phyloP scores from a whole-genome alignment of 2,113 vertebrate genomes.

The Gambusia holbrooki region DNA sequence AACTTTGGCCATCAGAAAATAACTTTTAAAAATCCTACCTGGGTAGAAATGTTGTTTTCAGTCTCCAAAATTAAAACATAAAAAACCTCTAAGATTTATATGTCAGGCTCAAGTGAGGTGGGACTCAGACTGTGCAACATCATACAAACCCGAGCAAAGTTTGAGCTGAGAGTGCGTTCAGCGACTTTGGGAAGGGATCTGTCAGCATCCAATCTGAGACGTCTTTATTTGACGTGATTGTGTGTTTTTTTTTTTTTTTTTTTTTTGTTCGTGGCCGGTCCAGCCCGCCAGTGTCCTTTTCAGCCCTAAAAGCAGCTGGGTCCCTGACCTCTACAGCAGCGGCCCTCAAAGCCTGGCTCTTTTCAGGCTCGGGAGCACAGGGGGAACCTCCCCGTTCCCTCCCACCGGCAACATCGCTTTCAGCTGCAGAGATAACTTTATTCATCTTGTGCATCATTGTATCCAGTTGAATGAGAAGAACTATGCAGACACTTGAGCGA shows the following conservation, averaged over 20 bases:
- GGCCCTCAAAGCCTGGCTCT: conserved; percentile 88
- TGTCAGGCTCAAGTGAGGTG: conserved; percentile 54
- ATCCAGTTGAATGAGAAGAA: conserved; percentile 95
- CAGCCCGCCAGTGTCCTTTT: conserved; percentile 92
- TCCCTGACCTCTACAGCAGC: conserved; percentile 93
- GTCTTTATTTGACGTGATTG: conserved; percentile 82
- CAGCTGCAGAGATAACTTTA: conserved; percentile 97
- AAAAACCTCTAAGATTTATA: conserved; percentile 25
- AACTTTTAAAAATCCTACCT: conserved; percentile 78
- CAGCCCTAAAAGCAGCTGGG: conserved; percentile 93
- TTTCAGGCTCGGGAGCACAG: conserved; percentile 83
- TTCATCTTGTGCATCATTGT: conserved; percentile 99
- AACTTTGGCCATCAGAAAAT: conserved; percentile 42
- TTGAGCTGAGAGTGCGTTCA: conserved; percentile 78
- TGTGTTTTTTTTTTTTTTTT: conserved; percentile 12
- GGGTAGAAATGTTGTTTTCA: conserved; percentile 76
- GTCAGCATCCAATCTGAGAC: conserved; percentile 77
- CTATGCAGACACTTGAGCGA: conserved; percentile 87
- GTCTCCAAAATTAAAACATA: conserved; percentile 39
- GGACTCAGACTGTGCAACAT: conserved; percentile 64
- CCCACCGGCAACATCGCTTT: conserved; percentile 97
- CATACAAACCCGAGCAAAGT: conserved; percentile 71
- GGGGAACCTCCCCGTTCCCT: conserved; percentile 90
- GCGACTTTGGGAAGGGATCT: conserved; percentile 75
- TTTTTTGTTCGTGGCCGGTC: conserved; percentile 88